A percentile compares a stretch with the other conserved stretches of the same genome.
Evolutionary conservation across 2,888 invertebrate genomes (phyloP).

Genomic region (Drosophila eohydei): DNA sequence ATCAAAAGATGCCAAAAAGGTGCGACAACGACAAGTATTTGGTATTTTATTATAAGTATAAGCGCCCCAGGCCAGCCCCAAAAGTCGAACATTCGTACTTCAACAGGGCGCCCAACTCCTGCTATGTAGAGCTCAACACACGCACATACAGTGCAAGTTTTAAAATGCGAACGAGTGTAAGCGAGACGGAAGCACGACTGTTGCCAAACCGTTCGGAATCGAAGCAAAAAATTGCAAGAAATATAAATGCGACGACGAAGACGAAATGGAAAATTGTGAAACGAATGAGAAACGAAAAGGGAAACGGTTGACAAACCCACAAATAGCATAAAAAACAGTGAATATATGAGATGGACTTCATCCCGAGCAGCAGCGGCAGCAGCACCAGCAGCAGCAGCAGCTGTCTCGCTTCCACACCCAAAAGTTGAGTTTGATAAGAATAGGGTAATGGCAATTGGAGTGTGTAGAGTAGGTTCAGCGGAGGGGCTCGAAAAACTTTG

Average conservation of each 20-base stretch:
- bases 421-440: slow-evolving; percentile 62
- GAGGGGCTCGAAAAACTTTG: slow-evolving; percentile 57
- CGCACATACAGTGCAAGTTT: slow-evolving; percentile 38
- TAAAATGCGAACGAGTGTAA: slow-evolving; percentile 38
- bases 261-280: slow-evolving; percentile 62
- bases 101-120: slow-evolving; percentile 11
- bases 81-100: slow-evolving; percentile 55
- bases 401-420: slow-evolving; percentile 57
- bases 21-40: slow-evolving; percentile 74
- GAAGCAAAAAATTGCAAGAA: slow-evolving; percentile 62
- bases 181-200: slow-evolving; percentile 23
- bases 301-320: slow-evolving; percentile 77
- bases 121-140: slow-evolving; percentile 6
- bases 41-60: slow-evolving; percentile 72
- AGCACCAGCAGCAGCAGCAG: slow-evolving; percentile 43
- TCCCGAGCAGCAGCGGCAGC: slow-evolving; percentile 42
- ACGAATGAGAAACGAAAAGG: slow-evolving; percentile 68
- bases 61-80: slow-evolving; percentile 73
- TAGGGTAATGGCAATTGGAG: slow-evolving; percentile 19
- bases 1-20: slow-evolving; percentile 69
- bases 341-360: slow-evolving; percentile 54
- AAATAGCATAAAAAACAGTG: slow-evolving; percentile 56
- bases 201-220: slow-evolving; percentile 65
- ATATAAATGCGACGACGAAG: slow-evolving; percentile 69
- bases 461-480: slow-evolving; percentile 13